These are phyloP conservation scores for Strix uralensis DNA, from an alignment of 2,113 vertebrate species.

Conservation along the genomic window DNA sequence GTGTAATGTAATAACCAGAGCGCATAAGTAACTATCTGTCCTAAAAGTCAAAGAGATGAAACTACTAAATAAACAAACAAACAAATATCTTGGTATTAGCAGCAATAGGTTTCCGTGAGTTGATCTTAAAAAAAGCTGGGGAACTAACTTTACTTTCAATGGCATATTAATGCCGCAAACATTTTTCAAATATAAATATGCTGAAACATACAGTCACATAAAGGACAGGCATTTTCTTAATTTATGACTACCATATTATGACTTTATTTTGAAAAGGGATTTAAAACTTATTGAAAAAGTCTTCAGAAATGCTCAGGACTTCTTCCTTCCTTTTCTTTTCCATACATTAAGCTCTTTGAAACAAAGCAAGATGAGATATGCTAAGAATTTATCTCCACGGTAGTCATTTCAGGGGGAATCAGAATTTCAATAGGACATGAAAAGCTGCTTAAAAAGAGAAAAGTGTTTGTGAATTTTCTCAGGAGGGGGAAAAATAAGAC, in stretches of 20 bases:
- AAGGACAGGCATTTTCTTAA: background rate
- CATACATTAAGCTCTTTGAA: background rate
- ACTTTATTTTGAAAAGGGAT: background rate
- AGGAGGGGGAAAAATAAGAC: background rate
- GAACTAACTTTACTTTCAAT: background rate
- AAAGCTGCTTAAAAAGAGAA: constrained; percentile 31
- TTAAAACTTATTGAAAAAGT: background rate
- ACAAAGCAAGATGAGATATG: background rate
- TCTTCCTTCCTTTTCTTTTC: background rate
- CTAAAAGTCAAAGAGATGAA: background rate
- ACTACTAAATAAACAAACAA: background rate
- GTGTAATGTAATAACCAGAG: background rate
- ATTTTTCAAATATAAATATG: background rate
- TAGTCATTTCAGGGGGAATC: background rate
- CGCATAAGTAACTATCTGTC: background rate
- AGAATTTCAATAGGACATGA: constrained; percentile 22
- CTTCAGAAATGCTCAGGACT: background rate
- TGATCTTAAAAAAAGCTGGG: background rate
- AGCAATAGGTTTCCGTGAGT: background rate
- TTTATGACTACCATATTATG: background rate
- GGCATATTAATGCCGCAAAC: background rate
- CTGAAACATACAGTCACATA: background rate
- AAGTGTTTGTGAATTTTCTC: background rate
- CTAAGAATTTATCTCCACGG: background rate
- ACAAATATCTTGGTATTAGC: background rate